A percentile compares a stretch with the other conserved stretches of the same genome.
Conservation (phyloP, 2,888 invertebrate species). For the Pachydiplax longipennis region DNA sequence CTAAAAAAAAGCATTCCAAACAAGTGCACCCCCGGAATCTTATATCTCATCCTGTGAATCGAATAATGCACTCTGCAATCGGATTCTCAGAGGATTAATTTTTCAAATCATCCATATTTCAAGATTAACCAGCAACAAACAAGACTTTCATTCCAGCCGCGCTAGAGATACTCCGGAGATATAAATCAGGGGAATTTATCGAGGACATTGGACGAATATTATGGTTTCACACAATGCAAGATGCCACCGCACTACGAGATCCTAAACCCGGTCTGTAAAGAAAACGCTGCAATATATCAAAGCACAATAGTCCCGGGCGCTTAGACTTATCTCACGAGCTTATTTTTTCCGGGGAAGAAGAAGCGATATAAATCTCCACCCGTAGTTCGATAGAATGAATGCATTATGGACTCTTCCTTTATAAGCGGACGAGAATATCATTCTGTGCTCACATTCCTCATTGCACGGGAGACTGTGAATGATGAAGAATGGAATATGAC, state of each 20-base stretch:
- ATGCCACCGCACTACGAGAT: neutral
- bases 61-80: neutral
- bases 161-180: neutral
- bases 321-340: neutral
- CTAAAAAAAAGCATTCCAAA: no score
- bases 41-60: neutral
- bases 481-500: neutral
- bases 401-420: conserved; percentile 4
- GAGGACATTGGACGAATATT: neutral
- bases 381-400: neutral
- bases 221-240: neutral
- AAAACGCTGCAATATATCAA: conserved; percentile 13
- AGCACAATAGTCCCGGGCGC: neutral
- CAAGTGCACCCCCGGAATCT: no score
- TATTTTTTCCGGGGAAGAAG: neutral
- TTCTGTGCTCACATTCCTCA: neutral
- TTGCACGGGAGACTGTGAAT: neutral
- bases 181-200: neutral
- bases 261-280: neutral
- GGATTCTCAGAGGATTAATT: neutral
- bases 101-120: neutral
- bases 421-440: neutral
- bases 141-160: neutral
- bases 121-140: neutral
- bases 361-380: conserved; percentile 5